Base-by-base conservation (phyloP, 2,797 vertebrate genomes). In the Eulemur coronatus region DNA sequence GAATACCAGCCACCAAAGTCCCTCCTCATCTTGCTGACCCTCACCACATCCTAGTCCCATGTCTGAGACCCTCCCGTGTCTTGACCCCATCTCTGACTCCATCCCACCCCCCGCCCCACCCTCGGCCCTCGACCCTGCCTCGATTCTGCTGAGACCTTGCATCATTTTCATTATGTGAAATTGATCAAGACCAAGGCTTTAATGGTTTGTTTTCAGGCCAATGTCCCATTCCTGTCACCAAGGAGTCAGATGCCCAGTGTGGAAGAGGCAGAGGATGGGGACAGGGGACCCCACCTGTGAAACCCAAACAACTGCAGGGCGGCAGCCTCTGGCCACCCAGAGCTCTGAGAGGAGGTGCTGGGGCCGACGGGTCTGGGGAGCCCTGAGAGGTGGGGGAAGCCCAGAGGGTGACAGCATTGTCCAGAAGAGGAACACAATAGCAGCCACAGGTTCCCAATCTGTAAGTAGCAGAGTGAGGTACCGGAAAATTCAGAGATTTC, bases 401-500 rank as follows among this genome's bases (percentile, higher is more conserved):
- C 86, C 92, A 5, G 52, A 41, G 3, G 28, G 15, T 85, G 95
- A 95, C 41, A 8, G 33, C 59, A 48, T 33, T 2, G 1, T 30
- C 50, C 52, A 33, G 5, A 70, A 38, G 35, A 84, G 69, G 91
- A 95, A 57, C 69, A 26, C 3, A 59, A 55, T 3, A 5, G 7
- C 0, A 4, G 18, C 28, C 55, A 48, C 81, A 82, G 79, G 4
- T 91, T 91, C 86, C 84, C 7, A 9, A 12, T 78, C 50, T 24
- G 48, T 86, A 95, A 90, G 81, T 35, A 75, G 82, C n/a, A 52
- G 48, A 52, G 46, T 4, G 18, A 55, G 38, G 22, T n/a, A 24
- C 13, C n/a, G 59, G 86, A 93, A 97, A 97, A 76, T 79, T 46
- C 86, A 72, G 86, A 97, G 78, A 82, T 95, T 96, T 90, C 92